Evolutionary conservation across 1,140 invertebrate genomes (phyloP), one percentile per base, ranked within the genome.

Genomic region (Odontomachus brunneus): DNA sequence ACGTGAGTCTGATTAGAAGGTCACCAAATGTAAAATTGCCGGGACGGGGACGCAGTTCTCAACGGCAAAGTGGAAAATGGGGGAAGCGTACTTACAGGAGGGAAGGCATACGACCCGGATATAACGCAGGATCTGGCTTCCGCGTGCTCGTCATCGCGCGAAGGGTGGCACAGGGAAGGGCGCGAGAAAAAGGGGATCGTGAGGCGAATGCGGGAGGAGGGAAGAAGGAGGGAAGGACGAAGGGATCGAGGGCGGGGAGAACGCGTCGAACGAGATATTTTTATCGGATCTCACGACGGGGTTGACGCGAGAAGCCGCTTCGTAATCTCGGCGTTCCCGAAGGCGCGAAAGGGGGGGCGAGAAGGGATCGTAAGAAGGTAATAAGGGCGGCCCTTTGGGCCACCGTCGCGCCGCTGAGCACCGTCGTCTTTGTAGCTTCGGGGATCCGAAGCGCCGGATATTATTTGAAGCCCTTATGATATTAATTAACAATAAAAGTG

Each of bases 221-320:
- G 29, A 5, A 5, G 29, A 5, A 33, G 29, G 29, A 5, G 19
- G 17, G 53, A 48, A 22, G 22, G 29, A 15, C 4, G 17, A 3
- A 15, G n/a, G 38, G 9, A 5, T 5, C 4, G 3, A 7, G 51
- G n/a, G 22, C 5, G 24, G 7, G 11, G 62, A 57, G 19, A 14
- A 22, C 19, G 29, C 53, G 67, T 60, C 44, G 53, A 49, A 72
- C 24, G 78, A 81, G 67, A 81, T 81, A 81, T 72, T 81, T 81
- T 81, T 81, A 81, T 81, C 78, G 78, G 53, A 81, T 81, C 67
- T 81, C 26, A 81, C 51, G n/a, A 24, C 55, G 26, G 24, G 67
- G 55, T 72, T 71, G 67, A 5, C 3, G 38, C 55, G 55, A 59
- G 29, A 5, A 5, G 67, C 53, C 53, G 67, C 65, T 72, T 33